These are phyloP conservation scores for Crotalus helleri DNA, from an alignment of 2,113 vertebrate species.

Conservation along the genomic window DNA sequence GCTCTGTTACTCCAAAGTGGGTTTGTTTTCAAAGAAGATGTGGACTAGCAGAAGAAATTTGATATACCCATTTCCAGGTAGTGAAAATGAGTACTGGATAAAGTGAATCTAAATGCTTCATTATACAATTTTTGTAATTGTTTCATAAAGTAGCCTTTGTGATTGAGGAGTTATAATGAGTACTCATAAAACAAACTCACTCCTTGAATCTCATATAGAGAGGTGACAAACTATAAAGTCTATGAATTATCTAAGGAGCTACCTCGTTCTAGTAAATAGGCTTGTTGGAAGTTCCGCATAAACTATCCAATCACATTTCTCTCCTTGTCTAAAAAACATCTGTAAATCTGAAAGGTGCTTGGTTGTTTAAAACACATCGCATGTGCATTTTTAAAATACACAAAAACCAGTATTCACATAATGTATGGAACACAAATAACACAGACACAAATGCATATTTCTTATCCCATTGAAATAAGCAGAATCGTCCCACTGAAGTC, in stretches of 20 bases:
- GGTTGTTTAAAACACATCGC: neutral
- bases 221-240: neutral
- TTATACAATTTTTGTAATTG: neutral
- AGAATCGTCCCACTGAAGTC: neutral
- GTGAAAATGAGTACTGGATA: neutral
- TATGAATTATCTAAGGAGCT: neutral
- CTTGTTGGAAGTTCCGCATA: accelerated
- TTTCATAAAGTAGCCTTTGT: neutral
- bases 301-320: accelerated
- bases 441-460: neutral
- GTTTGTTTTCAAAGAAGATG: neutral
- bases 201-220: neutral
- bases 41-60: neutral
- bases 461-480: neutral
- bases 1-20: neutral
- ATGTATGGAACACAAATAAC: neutral
- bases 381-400: neutral
- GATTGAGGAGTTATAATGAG: neutral
- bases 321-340: neutral
- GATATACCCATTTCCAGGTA: neutral
- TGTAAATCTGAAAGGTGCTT: neutral
- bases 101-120: neutral
- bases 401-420: neutral
- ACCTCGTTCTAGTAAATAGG: neutral
- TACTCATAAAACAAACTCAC: neutral